phyloP scores from a whole-genome alignment of 2,113 vertebrate genomes.

The Seriola dumerili region DNA sequence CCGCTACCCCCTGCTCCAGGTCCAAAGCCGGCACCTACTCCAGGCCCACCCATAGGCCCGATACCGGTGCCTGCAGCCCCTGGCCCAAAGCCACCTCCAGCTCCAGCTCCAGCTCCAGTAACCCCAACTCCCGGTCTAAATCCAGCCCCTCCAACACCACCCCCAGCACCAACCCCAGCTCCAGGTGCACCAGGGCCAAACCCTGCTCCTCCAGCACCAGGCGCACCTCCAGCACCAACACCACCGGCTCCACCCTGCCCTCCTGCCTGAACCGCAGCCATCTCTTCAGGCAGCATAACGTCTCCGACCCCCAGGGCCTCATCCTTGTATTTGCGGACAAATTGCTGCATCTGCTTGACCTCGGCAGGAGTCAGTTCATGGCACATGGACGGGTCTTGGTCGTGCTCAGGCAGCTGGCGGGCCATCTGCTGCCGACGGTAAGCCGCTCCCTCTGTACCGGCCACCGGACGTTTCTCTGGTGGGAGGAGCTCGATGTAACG shows the following conservation, averaged over 20 bases:
- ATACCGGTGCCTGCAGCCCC: neutral
- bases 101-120: constrained; percentile 58
- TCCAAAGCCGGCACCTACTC: neutral
- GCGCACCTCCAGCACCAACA: neutral
- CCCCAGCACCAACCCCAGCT: neutral
- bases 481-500: constrained; percentile 98
- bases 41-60: constrained; percentile 11
- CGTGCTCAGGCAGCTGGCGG: constrained; percentile 96
- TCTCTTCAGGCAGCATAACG: constrained; percentile 89
- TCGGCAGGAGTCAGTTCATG: constrained; percentile 93
- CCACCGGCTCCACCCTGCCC: constrained; percentile 24
- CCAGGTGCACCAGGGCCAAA: neutral
- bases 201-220: constrained; percentile 5
- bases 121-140: constrained; percentile 4
- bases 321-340: constrained; percentile 95
- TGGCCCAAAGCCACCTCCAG: neutral
- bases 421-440: constrained; percentile 98
- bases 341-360: constrained; percentile 97
- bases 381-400: constrained; percentile 96
- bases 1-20: neutral
- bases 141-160: neutral
- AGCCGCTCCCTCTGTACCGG: constrained; percentile 92
- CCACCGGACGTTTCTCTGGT: constrained; percentile 93
- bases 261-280: constrained; percentile 71
- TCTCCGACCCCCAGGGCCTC: constrained; percentile 96